Evolutionary conservation across 2,888 invertebrate species (phyloP).

Genomic region (Trachelus troglodyta): DNA sequence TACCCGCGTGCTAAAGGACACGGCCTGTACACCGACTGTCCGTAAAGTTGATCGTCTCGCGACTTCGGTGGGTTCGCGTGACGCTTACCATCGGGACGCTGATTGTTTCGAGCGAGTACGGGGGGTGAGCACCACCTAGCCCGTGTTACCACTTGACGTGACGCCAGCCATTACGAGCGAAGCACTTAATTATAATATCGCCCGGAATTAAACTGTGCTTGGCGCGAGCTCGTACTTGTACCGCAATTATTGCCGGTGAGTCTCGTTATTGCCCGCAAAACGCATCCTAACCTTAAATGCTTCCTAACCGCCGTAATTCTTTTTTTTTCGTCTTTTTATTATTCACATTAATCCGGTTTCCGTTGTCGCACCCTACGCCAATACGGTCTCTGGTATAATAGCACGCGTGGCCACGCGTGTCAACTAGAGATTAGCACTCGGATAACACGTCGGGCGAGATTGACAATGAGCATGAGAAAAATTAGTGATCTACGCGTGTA

Average conservation of each 20-base stretch:
- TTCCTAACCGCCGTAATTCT: neutral
- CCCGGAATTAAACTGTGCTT: slow-evolving; percentile 63
- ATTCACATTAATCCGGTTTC: neutral
- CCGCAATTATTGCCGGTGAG: slow-evolving; percentile 58
- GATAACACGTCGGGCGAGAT: slow-evolving; percentile 18
- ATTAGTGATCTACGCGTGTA: slow-evolving; percentile 56
- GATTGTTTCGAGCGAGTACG: slow-evolving; percentile 58
- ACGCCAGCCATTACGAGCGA: slow-evolving; percentile 63
- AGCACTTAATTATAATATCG: slow-evolving; percentile 66
- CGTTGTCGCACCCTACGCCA: neutral
- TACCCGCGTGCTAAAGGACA: neutral
- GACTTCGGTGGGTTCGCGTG: slow-evolving; percentile 46
- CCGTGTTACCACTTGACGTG: slow-evolving; percentile 57
- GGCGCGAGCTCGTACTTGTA: slow-evolving; percentile 64
- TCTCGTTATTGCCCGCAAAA: slow-evolving; percentile 57
- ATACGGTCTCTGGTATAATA: neutral
- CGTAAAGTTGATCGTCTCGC: neutral
- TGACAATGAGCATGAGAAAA: slow-evolving; percentile 51
- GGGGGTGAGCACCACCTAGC: slow-evolving; percentile 52
- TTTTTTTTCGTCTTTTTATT: neutral
- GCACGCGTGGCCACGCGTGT: neutral
- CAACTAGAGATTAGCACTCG: neutral
- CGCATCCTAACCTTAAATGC: slow-evolving; percentile 19
- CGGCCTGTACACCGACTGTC: neutral
- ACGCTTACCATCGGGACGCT: slow-evolving; percentile 61